Evolutionary conservation across 2,888 invertebrate genomes (phyloP), one percentile per base, ranked within the genome.

Genomic region (Cephus pulcher): DNA sequence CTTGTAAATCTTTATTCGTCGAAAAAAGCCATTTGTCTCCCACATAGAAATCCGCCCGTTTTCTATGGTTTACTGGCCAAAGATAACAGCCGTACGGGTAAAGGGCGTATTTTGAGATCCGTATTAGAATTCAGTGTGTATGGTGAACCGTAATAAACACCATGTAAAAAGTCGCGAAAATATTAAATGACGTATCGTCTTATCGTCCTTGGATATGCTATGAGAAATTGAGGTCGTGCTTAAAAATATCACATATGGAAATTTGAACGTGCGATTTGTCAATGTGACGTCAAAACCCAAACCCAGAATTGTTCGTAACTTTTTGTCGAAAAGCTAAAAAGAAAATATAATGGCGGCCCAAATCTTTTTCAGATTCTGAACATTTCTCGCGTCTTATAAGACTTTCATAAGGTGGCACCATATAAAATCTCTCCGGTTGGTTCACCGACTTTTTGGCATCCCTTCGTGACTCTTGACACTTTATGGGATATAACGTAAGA

Each of bases 1-100:
- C 71, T 71, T 71, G 71, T 71, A 71, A 71, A 71, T 71, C 71
- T 71, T 71, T 32, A 34, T 71, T 71, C 33, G 9, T 6, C 71
- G 71, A 71, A 71, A 71, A 12, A 3, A 23, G 33, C 71, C 30
- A 71, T 71, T 71, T 34, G 71, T 71, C 71, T 71, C 11, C 4
- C 15, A 15, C 9, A 15, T 32, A 71, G 56, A 56, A 56, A 56
- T 23, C 23, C 23, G 9, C 2, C 56, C 9, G 23, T 2, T 56
- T 56, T 56, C 56, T 23, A 56, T 9, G 15, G 23, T 56, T 23
- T 9, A 56, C 9, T 2, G 15, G 2, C 2, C 2, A 23, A 23
- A 23, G 23, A 56, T 23, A 23, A 56, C 9, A 56, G 23, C 9
- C 9, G 56, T 23, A 23, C 9, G 56, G 2, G 23, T 9, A 23